Evolutionary conservation across 2,888 invertebrate species (phyloP).

Genomic region (Alentia gelatinosa): DNA sequence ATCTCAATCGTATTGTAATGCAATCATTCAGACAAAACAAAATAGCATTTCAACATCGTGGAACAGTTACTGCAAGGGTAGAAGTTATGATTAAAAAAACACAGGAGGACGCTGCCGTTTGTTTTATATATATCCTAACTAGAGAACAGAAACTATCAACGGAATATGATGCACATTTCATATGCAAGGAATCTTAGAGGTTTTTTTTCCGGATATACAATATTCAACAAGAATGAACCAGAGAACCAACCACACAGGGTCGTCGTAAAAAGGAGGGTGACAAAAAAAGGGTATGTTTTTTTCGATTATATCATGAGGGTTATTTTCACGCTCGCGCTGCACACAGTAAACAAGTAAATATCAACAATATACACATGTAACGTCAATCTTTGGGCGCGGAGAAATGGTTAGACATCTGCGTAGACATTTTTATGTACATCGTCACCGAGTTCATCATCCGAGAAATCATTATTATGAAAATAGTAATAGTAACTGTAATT

Average conservation of each 20-base stretch:
- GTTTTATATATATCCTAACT: too few relatives aligned
- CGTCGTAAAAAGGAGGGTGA: not conserved
- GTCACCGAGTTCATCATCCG: slow-evolving; percentile 45
- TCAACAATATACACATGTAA: slow-evolving; percentile 14
- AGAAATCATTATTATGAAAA: slow-evolving; percentile 41
- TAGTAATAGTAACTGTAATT: slow-evolving; percentile 2
- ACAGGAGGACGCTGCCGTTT: too few relatives aligned
- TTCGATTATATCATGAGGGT: too few relatives aligned
- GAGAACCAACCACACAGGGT: not conserved
- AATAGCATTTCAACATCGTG: too few relatives aligned
- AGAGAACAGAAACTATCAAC: not conserved
- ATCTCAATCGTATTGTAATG: too few relatives aligned
- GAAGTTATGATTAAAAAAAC: too few relatives aligned
- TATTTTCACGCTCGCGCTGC: not conserved
- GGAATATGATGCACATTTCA: not conserved
- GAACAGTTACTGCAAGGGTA: too few relatives aligned
- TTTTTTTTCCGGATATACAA: not conserved
- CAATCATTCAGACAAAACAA: too few relatives aligned
- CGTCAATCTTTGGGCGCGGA: slow-evolving; percentile 26
- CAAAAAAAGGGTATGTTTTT: not conserved
- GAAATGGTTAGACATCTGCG: slow-evolving; percentile 9
- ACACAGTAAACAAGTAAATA: not conserved
- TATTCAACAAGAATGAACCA: not conserved
- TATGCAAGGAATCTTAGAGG: not conserved
- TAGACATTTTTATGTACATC: slow-evolving; percentile 5